phyloP scores from a whole-genome alignment of 2,888 invertebrate species.

The Calephelis perditalis region DNA sequence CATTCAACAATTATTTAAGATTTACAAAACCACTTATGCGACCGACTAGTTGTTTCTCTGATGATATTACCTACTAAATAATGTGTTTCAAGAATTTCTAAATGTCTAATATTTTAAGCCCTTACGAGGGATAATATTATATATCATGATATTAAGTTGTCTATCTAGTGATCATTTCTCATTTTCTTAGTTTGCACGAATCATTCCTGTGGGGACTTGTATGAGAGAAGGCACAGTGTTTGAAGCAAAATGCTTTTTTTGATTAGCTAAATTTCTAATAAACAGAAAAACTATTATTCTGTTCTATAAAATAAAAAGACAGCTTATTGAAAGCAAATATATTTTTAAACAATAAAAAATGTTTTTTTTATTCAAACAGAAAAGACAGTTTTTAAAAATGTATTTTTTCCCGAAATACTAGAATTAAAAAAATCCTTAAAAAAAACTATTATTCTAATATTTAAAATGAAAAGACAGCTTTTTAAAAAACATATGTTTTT shows the following conservation, averaged over 20 bases:
- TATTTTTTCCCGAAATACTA: too few species aligned
- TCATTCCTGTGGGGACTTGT: constrained; percentile 73
- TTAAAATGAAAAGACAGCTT: too few species aligned
- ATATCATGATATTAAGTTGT: background rate
- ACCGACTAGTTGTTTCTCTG: constrained; percentile 3
- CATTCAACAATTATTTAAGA: too few species aligned
- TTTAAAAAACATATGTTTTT: too few species aligned
- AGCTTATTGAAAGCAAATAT: too few species aligned
- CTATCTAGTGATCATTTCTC: constrained; percentile 41
- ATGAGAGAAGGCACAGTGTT: constrained; percentile 10
- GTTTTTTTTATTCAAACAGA: too few species aligned
- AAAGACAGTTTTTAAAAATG: too few species aligned
- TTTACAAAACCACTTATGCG: background rate
- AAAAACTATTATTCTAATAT: too few species aligned
- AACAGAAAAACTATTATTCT: background rate
- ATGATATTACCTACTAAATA: constrained; percentile 1
- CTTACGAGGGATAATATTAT: constrained; percentile 14
- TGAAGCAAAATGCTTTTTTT: background rate
- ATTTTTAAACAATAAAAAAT: too few species aligned
- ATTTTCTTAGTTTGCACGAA: constrained; percentile 80
- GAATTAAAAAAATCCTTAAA: too few species aligned
- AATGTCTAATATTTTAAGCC: constrained; percentile 21
- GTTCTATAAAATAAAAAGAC: too few species aligned
- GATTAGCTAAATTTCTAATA: background rate
- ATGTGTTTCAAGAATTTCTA: constrained; percentile 17